These are phyloP conservation scores for Crypturellus undulatus DNA, from an alignment of 2,113 vertebrate species.

Conservation along the genomic window DNA sequence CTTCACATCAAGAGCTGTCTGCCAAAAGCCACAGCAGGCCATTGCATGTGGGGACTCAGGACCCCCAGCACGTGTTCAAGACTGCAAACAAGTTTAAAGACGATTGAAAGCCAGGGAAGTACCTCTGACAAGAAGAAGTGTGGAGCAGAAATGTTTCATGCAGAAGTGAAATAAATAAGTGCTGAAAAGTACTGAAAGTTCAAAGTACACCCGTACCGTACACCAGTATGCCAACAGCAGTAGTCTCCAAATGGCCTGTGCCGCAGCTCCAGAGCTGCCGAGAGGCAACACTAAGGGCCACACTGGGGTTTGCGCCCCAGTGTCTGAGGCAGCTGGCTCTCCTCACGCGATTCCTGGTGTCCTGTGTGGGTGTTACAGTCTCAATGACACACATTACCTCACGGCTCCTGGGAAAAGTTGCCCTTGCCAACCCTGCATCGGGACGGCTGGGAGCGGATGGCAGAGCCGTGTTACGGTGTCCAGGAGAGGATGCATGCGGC, in stretches of 20 bases:
- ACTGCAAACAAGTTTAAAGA: not conserved
- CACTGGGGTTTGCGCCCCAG: not conserved
- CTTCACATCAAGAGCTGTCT: not conserved
- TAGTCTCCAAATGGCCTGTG: not conserved
- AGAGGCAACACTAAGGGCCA: not conserved
- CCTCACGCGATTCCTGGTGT: not conserved
- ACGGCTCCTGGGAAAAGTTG: not conserved
- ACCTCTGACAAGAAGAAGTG: not conserved
- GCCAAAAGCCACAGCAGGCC: not conserved
- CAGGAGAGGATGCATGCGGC: not conserved
- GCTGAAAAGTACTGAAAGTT: not conserved
- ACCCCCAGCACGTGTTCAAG: not conserved
- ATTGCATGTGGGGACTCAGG: not conserved
- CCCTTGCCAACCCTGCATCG: not conserved
- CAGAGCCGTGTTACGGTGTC: rapidly evolving
- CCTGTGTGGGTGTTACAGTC: not conserved
- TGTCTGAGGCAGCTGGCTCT: not conserved
- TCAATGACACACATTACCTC: not conserved
- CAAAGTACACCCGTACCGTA: not conserved
- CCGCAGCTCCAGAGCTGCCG: not conserved
- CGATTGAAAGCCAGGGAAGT: not conserved
- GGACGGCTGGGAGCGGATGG: not conserved
- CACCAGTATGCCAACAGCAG: too few relatives aligned
- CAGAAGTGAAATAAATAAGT: not conserved
- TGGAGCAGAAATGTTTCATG: not conserved